Evolutionary conservation across 37 sponge, comb jelly and placozoan species (phyloP), one percentile per base, ranked within the genome.

Genomic region (Halisarca cf. caerulea): DNA sequence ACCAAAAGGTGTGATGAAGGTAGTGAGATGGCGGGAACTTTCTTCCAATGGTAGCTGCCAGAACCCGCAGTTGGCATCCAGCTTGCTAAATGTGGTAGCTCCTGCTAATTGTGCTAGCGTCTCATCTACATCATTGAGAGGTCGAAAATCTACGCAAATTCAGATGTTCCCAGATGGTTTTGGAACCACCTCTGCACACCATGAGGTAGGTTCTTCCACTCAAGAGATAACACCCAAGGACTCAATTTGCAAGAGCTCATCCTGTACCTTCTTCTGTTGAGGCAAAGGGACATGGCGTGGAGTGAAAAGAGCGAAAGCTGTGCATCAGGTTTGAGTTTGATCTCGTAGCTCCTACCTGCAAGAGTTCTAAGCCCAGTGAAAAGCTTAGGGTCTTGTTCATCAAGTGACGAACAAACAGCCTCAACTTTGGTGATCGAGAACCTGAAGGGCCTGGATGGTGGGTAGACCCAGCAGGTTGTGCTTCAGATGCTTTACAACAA

Each of bases 401-500:
- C n/a, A 77, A 40, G 35, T 32, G 44, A 24, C n/a, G n/a, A n/a
- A 25, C 51, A n/a, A 18, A 77, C 78, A 47, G 78, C 44, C 51
- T 77, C 25, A 24, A 77, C 78, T 45, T 38, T 32, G 51, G 78
- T 14, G 11, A 47, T 47, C 72, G 2, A 71, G 78, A 14, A 77
- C n/a, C 2, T 77, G 20, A 0, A 77, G 78, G n/a, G 78, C 78
- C 51, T 77, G n/a, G 25, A 77, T 77, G 23, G 78, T 38, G 25
- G 78, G 78, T 38, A 77, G 8, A 25, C 78, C 78, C 25, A 41
- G 51, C 51, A 40, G 66, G 51, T 77, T 77, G 25, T 77, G 44
- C 51, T 77, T 21, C 41, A 77, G 44, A 24, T 77, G 45, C 78
- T 77, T 80, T 11, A 80, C 59, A 15, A 80, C 28, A 59, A 53